Base-by-base conservation (phyloP, 2,888 invertebrate species). In the Coleophora flavipennella region DNA sequence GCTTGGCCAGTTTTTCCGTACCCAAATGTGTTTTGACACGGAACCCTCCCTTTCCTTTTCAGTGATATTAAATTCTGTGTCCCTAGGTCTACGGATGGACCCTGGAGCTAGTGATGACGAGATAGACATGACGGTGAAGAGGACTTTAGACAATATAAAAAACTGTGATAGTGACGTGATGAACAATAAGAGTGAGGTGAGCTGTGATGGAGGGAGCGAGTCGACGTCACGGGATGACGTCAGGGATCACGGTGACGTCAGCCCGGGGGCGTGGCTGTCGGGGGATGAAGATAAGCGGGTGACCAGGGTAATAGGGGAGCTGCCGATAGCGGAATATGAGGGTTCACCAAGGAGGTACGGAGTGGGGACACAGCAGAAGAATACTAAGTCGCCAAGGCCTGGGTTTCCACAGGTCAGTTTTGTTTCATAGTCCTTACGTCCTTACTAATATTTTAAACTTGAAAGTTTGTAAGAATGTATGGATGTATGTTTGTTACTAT, bases 291-390 rank as follows among this genome's bases (percentile, higher is more conserved):
- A 72, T 40, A 74, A 70, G 57, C 59, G 79, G 50, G 88, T 90
- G 31, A 86, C 90, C 43, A 84, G 90, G 58, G 89, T 93, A 32
- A 93, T 94, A 59, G 94, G 93, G 35, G 92, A 90, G 71, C 83
- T 94, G 57, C 95, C 95, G n/a, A 96, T 96, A 55, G 95, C 96
- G 13, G 94, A 96, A 63, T 96, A 96, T 67, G 95, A 96, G 55
- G 95, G 94, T 11, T 96, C 95, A 32, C 96, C 96, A 11, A 85
- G 95, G 52, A 88, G 96, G 52, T 95, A 95, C 67, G 95, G 95
- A 3, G 87, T 91, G 41, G 86, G 89, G 20, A 88, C 90, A 36
- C 92, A 91, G 49, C 90, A 91, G 55, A 89, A 90, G 59, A 88
- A 89, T 45, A 86, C 14, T 6, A 90, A 92, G 68, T 90, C 92